phyloP scores from a whole-genome alignment of 37 sponge, comb jelly and placozoan genomes.

The Ianthella basta region DNA sequence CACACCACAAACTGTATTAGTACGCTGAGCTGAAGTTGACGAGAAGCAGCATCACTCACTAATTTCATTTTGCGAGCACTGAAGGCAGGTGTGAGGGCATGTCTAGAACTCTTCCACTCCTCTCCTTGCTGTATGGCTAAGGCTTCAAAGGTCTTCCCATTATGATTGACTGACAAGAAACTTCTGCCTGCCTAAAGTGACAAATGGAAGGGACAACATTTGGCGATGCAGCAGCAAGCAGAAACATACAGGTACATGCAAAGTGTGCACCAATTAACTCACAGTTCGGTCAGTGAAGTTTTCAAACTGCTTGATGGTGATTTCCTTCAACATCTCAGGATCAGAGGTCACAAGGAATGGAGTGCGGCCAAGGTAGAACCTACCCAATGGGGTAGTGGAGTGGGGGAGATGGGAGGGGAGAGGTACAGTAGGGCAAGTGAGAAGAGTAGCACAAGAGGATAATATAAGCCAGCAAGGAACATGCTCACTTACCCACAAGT shows the following conservation, averaged over 20 bases:
- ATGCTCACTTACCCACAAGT: neutral
- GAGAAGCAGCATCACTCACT: neutral
- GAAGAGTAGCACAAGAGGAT: neutral
- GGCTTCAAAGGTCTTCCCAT: neutral
- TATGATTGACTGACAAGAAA: no score
- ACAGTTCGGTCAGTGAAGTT: neutral
- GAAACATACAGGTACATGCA: neutral
- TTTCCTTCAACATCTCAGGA: neutral
- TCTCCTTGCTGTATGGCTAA: neutral
- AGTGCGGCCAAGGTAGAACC: constrained; percentile 2
- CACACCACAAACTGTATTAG: no score
- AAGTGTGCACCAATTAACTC: neutral
- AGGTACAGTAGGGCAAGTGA: neutral
- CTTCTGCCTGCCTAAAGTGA: no score
- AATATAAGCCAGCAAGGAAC: neutral
- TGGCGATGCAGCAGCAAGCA: neutral
- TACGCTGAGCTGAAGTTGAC: no score
- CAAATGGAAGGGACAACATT: no score
- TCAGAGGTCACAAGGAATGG: constrained; percentile 5
- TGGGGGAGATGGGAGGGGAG: no score
- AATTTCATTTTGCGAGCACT: constrained; percentile 13
- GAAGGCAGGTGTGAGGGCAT: constrained; percentile 21
- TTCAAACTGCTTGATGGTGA: neutral
- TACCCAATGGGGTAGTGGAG: no score
- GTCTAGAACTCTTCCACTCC: neutral